These are phyloP conservation scores for Coreius guichenoti DNA, from an alignment of 2,797 vertebrate species.

Conservation along the genomic window DNA sequence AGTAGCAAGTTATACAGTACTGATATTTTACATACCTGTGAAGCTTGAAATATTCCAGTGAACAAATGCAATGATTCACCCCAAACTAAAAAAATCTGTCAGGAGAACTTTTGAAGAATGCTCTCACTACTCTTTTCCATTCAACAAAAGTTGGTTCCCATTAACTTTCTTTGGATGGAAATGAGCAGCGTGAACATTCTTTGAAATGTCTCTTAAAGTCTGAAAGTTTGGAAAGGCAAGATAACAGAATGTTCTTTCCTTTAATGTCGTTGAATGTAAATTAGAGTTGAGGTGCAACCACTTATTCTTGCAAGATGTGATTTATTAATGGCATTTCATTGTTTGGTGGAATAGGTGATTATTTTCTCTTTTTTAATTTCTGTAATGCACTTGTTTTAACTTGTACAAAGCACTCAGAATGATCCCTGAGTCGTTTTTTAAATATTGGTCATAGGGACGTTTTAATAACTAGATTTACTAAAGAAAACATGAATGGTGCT, in stretches of 20 bases:
- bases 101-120: neutral
- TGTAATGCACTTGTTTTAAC: neutral
- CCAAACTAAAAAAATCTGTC: neutral
- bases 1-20: constrained; percentile 54
- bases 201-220: neutral
- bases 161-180: neutral
- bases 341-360: neutral
- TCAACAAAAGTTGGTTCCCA: neutral
- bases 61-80: neutral
- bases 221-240: too few species aligned
- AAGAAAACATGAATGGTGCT: too few species aligned
- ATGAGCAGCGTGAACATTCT: neutral
- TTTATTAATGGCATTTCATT: neutral
- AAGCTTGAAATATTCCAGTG: neutral
- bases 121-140: neutral
- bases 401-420: constrained; percentile 32
- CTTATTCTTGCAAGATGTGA: neutral
- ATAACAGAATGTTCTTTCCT: neutral
- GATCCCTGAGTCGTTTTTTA: constrained; percentile 61
- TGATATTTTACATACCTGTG: constrained; percentile 25
- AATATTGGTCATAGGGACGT: constrained; percentile 47
- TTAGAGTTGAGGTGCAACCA: neutral
- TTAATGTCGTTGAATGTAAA: neutral
- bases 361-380: neutral
- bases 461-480: too few species aligned